These are phyloP conservation scores for Atrichornis clamosus DNA, from an alignment of 2,113 vertebrate genomes.

Conservation along the genomic window DNA sequence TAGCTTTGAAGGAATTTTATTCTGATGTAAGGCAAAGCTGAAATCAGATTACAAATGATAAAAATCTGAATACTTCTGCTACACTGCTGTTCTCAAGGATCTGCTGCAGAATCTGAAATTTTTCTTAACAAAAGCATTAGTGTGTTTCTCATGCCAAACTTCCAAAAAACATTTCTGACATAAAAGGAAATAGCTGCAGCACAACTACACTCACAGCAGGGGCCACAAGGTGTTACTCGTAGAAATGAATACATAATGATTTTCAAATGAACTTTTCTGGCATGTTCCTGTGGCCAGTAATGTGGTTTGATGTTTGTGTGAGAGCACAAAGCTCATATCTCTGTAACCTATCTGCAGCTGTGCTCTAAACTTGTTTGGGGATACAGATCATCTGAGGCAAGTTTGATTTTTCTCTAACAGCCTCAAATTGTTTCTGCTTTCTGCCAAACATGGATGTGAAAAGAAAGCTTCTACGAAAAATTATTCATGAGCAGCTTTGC, in stretches of 20 bases:
- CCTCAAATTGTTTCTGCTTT: background rate
- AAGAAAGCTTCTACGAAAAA: background rate
- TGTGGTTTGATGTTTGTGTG: background rate
- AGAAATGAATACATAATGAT: conserved; percentile 33
- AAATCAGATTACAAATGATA: conserved; percentile 7
- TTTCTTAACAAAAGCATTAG: background rate
- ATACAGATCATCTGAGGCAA: conserved; percentile 3
- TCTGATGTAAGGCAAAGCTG: conserved; percentile 1
- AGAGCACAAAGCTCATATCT: background rate
- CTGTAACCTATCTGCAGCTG: background rate
- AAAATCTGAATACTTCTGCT: background rate
- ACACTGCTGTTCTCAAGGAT: background rate
- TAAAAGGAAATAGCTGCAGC: conserved; percentile 10
- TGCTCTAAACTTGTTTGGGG: background rate
- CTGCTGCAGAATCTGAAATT: background rate
- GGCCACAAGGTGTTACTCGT: conserved; percentile 29
- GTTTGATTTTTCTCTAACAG: background rate
- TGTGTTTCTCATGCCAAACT: background rate
- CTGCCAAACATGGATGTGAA: background rate
- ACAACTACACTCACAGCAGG: background rate
- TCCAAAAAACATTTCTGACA: background rate
- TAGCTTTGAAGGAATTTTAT: conserved; percentile 31
- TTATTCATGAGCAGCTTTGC: background rate
- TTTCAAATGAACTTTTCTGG: conserved; percentile 40
- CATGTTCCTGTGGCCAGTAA: background rate